Evolutionary conservation across 2,888 invertebrate genomes (phyloP).

Genomic region (Osmoderma eremita): DNA sequence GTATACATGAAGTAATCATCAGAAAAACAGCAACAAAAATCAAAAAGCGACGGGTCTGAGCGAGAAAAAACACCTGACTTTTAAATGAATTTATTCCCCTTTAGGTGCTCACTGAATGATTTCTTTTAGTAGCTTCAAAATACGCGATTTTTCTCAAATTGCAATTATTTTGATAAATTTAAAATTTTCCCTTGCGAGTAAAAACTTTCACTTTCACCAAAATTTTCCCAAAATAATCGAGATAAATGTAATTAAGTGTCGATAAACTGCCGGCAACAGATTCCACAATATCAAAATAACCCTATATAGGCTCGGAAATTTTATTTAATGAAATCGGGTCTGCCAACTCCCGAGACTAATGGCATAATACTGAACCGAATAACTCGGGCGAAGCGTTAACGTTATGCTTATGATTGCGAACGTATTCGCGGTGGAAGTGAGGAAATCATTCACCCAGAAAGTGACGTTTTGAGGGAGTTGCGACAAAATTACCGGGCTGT

Average conservation of each 20-base stretch:
- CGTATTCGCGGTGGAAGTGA: slow-evolving; percentile 49
- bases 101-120: too few species aligned
- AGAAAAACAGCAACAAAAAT: too few species aligned
- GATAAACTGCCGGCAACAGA: slow-evolving; percentile 4
- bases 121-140: too few species aligned
- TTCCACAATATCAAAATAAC: not conserved
- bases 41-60: too few species aligned
- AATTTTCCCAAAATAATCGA: too few species aligned
- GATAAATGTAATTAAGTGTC: not conserved
- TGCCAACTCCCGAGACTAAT: slow-evolving; percentile 16
- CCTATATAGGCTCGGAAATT: not conserved
- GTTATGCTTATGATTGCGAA: not conserved
- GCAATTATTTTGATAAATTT: too few species aligned
- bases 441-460: slow-evolving; percentile 53
- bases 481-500: slow-evolving; percentile 49
- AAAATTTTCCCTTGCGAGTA: too few species aligned
- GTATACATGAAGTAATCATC: too few species aligned
- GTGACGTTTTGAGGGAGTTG: slow-evolving; percentile 53
- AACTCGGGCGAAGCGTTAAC: slow-evolving; percentile 39
- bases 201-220: too few species aligned
- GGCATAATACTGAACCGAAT: slow-evolving; percentile 34
- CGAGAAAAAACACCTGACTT: too few species aligned
- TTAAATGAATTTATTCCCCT: too few species aligned
- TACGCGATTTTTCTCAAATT: too few species aligned
- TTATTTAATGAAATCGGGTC: slow-evolving; percentile 33